These are phyloP conservation scores for Oreonectes daqikongensis DNA, from an alignment of 2,797 vertebrate genomes.

Conservation along the genomic window DNA sequence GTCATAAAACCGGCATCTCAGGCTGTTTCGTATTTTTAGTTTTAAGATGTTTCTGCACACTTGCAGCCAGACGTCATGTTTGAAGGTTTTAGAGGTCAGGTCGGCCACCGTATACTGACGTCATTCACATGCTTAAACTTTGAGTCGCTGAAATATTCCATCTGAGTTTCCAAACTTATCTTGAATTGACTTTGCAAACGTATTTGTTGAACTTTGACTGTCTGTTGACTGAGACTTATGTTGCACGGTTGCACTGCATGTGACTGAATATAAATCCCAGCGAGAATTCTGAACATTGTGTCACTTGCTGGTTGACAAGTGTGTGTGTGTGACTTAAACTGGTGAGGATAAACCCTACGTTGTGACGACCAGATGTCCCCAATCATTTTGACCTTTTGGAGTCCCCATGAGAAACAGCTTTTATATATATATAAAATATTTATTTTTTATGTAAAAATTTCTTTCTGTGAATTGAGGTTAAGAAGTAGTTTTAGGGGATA, in stretches of 20 bases:
- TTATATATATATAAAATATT: too few relatives aligned
- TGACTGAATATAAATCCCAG: conserved; percentile 5
- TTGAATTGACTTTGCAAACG: not conserved
- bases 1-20: too few relatives aligned
- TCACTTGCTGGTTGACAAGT: not conserved
- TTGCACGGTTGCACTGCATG: conserved; percentile 3
- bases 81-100: not conserved
- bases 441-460: too few relatives aligned
- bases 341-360: too few relatives aligned
- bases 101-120: not conserved
- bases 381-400: too few relatives aligned
- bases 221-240: not conserved
- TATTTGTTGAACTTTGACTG: conserved; percentile 6
- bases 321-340: not conserved
- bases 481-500: too few relatives aligned
- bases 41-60: too few relatives aligned
- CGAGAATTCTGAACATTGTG: not conserved
- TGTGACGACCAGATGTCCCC: too few relatives aligned
- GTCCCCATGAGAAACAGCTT: too few relatives aligned
- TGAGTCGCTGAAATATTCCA: not conserved
- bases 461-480: too few relatives aligned
- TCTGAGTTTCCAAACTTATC: not conserved
- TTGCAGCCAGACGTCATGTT: not conserved
- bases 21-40: too few relatives aligned
- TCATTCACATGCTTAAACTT: not conserved